phyloP scores from a whole-genome alignment of 53 echinoderm and acorn worm species.

The Patiria pectinifera region DNA sequence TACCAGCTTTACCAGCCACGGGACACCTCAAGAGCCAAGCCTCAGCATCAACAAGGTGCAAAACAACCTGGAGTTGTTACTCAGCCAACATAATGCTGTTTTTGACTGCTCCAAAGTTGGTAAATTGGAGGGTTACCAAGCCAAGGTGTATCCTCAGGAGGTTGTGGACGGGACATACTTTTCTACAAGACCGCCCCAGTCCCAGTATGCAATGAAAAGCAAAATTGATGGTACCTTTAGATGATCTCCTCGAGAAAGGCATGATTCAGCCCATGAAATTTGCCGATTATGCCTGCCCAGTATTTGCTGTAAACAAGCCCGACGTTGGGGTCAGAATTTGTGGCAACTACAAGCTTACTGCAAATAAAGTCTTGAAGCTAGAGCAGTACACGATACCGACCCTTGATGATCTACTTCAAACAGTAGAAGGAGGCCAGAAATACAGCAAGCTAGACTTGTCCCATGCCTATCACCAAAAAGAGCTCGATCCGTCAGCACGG shows the following conservation, averaged over 20 bases:
- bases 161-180: too few species aligned
- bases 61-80: slow-evolving; percentile 24
- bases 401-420: slow-evolving; percentile 66
- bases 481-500: slow-evolving; percentile 58
- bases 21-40: slow-evolving; percentile 49
- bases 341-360: too few species aligned
- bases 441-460: slow-evolving; percentile 69
- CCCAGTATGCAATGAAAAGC: background rate
- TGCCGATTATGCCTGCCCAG: too few species aligned
- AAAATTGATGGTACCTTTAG: slow-evolving; percentile 48
- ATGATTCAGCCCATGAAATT: too few species aligned
- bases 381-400: slow-evolving; percentile 65
- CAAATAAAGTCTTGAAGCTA: too few species aligned
- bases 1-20: slow-evolving; percentile 46
- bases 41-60: slow-evolving; percentile 69
- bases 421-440: background rate
- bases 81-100: slow-evolving; percentile 52
- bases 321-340: too few species aligned
- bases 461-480: slow-evolving; percentile 75
- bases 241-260: too few species aligned
- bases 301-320: too few species aligned
- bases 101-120: too few species aligned
- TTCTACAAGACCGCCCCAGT: too few species aligned
- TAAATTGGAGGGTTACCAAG: too few species aligned
- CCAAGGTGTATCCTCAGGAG: too few species aligned